These are phyloP conservation scores for Sebastolobus altivelis DNA, from an alignment of 2,797 vertebrate species.

Conservation along the genomic window DNA sequence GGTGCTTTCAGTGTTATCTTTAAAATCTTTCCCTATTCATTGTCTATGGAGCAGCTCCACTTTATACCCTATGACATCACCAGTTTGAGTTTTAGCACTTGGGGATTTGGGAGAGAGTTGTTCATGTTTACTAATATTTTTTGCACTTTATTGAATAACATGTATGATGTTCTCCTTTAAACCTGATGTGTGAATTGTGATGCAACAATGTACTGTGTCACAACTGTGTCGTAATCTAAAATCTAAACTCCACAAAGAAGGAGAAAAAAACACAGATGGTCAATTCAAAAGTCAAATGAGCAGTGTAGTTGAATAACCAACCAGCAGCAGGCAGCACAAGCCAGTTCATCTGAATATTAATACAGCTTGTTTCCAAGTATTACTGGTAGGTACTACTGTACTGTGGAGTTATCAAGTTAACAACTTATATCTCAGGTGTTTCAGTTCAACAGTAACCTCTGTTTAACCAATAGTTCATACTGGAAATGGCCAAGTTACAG, in stretches of 20 bases:
- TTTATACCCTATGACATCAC: background rate
- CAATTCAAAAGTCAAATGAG: background rate
- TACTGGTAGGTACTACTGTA: background rate
- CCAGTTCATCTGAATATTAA: background rate
- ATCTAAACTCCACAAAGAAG: background rate
- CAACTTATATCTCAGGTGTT: background rate
- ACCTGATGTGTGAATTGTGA: background rate
- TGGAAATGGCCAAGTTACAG: background rate
- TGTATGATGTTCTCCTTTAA: background rate
- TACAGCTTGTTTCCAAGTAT: background rate
- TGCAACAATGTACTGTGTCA: background rate
- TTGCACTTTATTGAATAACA: background rate
- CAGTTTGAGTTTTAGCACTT: background rate
- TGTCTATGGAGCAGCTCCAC: background rate
- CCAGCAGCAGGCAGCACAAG: conserved; percentile 37
- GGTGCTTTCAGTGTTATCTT: background rate
- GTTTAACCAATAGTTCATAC: background rate
- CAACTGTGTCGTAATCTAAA: background rate
- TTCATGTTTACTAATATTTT: background rate
- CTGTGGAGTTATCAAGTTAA: background rate
- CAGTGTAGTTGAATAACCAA: conserved; percentile 2
- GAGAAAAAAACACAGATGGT: background rate
- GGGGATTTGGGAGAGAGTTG: background rate
- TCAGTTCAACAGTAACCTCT: background rate
- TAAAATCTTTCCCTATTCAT: background rate